Conservation (phyloP, 2,888 invertebrate genomes). For the Xestia xanthographa region DNA sequence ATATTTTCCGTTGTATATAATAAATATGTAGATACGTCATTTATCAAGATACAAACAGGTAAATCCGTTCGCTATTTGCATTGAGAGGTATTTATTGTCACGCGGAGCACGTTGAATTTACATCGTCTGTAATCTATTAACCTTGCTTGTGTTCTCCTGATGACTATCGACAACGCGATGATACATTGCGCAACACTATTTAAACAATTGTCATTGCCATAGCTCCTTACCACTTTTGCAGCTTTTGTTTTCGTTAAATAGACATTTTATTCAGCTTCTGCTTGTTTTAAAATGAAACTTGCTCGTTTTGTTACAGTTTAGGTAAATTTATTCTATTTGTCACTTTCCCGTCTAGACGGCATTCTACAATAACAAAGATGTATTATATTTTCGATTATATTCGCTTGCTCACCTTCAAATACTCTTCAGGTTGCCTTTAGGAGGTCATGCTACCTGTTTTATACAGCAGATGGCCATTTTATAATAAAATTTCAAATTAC, state of each 20-base stretch:
- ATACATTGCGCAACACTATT: slow-evolving; percentile 81
- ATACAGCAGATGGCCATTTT: slow-evolving; percentile 51
- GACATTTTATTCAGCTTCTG: slow-evolving; percentile 22
- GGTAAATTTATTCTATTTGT: slow-evolving; percentile 53
- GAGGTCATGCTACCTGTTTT: slow-evolving; percentile 67
- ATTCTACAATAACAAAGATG: slow-evolving; percentile 61
- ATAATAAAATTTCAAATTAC: slow-evolving; percentile 39
- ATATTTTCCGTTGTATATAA: slow-evolving; percentile 54
- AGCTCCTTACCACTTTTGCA: slow-evolving; percentile 54
- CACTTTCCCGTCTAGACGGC: slow-evolving; percentile 62
- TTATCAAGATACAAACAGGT: slow-evolving; percentile 59
- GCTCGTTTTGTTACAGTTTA: slow-evolving; percentile 37
- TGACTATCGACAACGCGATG: slow-evolving; percentile 74
- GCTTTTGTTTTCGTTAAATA: slow-evolving; percentile 43
- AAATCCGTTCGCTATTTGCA: slow-evolving; percentile 68
- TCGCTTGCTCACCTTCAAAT: slow-evolving; percentile 78
- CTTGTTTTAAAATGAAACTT: slow-evolving; percentile 37
- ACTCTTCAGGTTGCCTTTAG: slow-evolving; percentile 69
- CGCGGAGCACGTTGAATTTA: slow-evolving; percentile 71
- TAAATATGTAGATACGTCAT: slow-evolving; percentile 49
- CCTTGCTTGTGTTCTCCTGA: slow-evolving; percentile 75
- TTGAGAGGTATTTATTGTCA: slow-evolving; percentile 68
- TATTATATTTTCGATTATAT: slow-evolving; percentile 63
- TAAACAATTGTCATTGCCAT: slow-evolving; percentile 74
- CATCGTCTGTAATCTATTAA: slow-evolving; percentile 77